Evolutionary conservation across 2,113 vertebrate species (phyloP).

Genomic region (Addax nasomaculatus): DNA sequence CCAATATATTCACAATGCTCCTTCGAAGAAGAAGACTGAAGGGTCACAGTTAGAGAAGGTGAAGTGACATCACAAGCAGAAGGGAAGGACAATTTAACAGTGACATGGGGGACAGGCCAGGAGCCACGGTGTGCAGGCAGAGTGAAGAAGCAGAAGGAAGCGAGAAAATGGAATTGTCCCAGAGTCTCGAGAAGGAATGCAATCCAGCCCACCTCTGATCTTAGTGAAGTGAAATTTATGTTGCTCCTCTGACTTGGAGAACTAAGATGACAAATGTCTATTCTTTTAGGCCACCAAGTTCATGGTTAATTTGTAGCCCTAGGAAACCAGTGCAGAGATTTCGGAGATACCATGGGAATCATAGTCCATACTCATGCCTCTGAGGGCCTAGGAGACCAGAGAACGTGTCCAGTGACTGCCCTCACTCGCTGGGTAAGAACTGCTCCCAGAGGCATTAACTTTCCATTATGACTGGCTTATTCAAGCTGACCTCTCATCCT

Average conservation of each 20-base stretch:
- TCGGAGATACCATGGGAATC: background rate
- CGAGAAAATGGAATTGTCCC: background rate
- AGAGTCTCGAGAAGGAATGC: background rate
- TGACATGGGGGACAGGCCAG: background rate
- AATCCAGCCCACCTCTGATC: background rate
- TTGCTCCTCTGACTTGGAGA: background rate
- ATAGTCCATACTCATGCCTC: background rate
- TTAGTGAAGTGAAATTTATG: background rate
- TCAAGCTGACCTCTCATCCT: background rate
- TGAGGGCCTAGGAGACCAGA: background rate
- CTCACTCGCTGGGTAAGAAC: background rate
- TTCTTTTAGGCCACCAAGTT: background rate
- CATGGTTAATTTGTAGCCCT: background rate
- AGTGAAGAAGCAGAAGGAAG: background rate
- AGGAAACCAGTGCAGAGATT: background rate
- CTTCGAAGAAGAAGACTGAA: background rate
- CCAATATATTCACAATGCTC: background rate
- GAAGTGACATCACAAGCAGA: background rate
- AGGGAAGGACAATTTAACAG: background rate
- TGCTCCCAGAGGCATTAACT: background rate
- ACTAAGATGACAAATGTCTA: background rate
- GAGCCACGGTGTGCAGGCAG: background rate
- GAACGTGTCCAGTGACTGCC: background rate
- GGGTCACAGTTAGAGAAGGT: background rate
- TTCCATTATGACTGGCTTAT: background rate